phyloP scores from a whole-genome alignment of 2,797 vertebrate genomes.

The Naso thynnoides region DNA sequence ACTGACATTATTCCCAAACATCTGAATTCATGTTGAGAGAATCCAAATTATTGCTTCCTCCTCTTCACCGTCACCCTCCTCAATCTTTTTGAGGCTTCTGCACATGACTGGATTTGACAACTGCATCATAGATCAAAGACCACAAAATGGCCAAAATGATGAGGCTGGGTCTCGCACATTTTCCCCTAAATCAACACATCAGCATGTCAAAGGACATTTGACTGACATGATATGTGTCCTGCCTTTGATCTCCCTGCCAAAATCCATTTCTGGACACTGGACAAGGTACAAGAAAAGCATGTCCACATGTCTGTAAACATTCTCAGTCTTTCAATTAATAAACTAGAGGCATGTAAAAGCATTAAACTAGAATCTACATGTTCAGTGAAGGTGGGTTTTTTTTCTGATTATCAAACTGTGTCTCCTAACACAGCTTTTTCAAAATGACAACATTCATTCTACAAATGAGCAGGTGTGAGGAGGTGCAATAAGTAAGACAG shows the following conservation, averaged over 20 bases:
- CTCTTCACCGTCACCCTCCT: neutral
- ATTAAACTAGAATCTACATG: too few relatives aligned
- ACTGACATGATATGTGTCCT: constrained; percentile 11
- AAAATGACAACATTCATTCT: too few relatives aligned
- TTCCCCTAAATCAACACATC: constrained; percentile 44
- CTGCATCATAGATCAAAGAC: constrained; percentile 40
- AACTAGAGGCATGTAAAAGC: neutral
- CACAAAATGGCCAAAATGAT: constrained; percentile 33
- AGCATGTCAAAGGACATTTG: constrained; percentile 31
- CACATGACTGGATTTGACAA: constrained; percentile 23
- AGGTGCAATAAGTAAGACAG: too few relatives aligned
- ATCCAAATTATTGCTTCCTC: neutral
- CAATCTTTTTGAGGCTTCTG: neutral
- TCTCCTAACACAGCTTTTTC: neutral
- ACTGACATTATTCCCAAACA: constrained; percentile 44
- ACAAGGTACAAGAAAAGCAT: constrained; percentile 4
- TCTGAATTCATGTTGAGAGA: neutral
- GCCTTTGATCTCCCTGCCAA: constrained; percentile 45
- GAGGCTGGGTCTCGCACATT: constrained; percentile 26
- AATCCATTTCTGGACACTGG: neutral
- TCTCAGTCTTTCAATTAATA: neutral
- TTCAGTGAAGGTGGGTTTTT: neutral
- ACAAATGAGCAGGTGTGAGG: too few relatives aligned
- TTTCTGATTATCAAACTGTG: neutral
- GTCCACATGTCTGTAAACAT: neutral